Evolutionary conservation across 2,113 vertebrate species (phyloP), one percentile per base, ranked within the genome.

Genomic region (Telmatochromis sp.): DNA sequence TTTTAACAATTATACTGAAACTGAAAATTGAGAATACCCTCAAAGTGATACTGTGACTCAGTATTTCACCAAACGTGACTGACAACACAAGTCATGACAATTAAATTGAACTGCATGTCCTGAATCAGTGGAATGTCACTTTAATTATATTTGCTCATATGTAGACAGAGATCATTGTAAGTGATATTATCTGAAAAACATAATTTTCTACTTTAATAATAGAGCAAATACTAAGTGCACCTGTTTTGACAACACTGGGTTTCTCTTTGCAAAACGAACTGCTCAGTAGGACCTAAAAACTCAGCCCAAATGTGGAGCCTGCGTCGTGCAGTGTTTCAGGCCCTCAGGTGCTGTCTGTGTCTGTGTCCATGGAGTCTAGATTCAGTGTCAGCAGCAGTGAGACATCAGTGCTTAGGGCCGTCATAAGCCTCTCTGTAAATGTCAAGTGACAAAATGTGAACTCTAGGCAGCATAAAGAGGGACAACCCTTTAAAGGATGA

Each of bases 391-490:
- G 90, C 78, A 21, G 85, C 89, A 90, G 88, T 75, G 93, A 94
- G 93, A 94, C 91, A 90, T 90, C 90, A 92, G 89, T 50, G 89
- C 91, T 91, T 23, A 4, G 68, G 90, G 92, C 87, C 63, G 50
- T 90, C 92, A 82, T 90, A 82, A 93, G 87, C 89, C 81, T 88
- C 89, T 83, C 85, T 68, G 89, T 87, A 95, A 95, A 96, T 95
- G 93, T 94, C 94, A 95, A 94, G 90, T 93, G 93, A 93, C 92
- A 94, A 93, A 93, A 94, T 92, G 90, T 94, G 92, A 95, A 94
- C 93, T 92, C 86, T 71, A 88, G 91, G 89, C 86, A 65, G 86
- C 91, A 91, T 90, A 85, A 93, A 90, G 89, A 92, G 91, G 90
- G 94, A 95, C 91, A 88, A 89, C 80, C 82, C 82, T 92, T 89